These are phyloP conservation scores for Laothoe populi DNA, from an alignment of 2,888 invertebrate species.

Conservation along the genomic window DNA sequence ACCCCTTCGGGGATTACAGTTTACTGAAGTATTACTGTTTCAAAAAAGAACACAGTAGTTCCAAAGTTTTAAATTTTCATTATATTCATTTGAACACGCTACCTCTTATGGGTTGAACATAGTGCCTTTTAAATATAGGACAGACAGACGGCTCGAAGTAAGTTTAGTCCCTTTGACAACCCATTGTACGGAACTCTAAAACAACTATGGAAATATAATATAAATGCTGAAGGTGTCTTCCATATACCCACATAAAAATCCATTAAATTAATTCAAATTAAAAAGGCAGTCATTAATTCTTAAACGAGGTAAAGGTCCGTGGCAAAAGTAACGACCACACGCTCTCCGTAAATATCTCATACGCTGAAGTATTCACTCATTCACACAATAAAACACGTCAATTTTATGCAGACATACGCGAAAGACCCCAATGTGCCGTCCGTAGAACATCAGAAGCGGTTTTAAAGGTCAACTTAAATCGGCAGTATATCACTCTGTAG, in stretches of 20 bases:
- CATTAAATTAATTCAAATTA: constrained; percentile 18
- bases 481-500: constrained; percentile 50
- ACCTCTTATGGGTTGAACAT: too few species aligned
- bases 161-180: too few species aligned
- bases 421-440: constrained; percentile 30
- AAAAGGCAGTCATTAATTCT: constrained; percentile 10
- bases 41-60: too few species aligned
- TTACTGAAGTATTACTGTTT: too few species aligned
- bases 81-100: too few species aligned
- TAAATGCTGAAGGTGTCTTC: not conserved
- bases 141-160: too few species aligned
- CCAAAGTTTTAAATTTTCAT: too few species aligned
- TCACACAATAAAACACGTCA: constrained; percentile 48
- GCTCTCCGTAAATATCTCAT: constrained; percentile 41
- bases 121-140: too few species aligned
- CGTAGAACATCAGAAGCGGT: constrained; percentile 17
- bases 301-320: constrained; percentile 7
- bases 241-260: constrained; percentile 12
- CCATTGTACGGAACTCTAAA: not conserved
- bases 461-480: constrained; percentile 28
- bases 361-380: constrained; percentile 49
- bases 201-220: not conserved
- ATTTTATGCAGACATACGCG: constrained; percentile 40
- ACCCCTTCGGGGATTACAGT: too few species aligned
- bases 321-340: constrained; percentile 21